phyloP scores from a whole-genome alignment of 1,140 invertebrate genomes.

The Nymphalis io region DNA sequence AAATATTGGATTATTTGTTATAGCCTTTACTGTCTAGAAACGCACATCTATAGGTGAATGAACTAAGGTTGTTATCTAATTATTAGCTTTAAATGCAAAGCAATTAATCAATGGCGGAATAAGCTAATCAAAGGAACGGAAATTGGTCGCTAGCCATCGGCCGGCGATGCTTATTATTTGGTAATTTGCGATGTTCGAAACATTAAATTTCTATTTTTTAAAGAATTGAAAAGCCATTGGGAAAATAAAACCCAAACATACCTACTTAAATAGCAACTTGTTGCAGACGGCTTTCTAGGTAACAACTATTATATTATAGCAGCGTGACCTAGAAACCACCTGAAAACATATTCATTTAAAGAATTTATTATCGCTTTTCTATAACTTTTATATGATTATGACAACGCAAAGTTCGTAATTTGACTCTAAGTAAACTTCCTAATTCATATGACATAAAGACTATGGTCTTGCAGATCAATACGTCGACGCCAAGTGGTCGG shows the following conservation, averaged over 20 bases:
- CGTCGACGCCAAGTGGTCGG: slow-evolving; percentile 64
- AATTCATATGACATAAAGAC: slow-evolving; percentile 53
- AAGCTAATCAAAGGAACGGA: slow-evolving; percentile 57
- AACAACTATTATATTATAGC: slow-evolving; percentile 23
- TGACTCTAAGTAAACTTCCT: slow-evolving; percentile 34
- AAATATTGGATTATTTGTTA: not conserved
- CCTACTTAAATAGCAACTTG: slow-evolving; percentile 35
- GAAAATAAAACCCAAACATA: slow-evolving; percentile 24
- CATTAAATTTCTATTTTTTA: slow-evolving; percentile 18
- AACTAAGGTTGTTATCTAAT: slow-evolving; percentile 36
- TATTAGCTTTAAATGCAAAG: slow-evolving; percentile 41
- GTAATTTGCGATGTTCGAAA: slow-evolving; percentile 22
- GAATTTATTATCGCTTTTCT: not conserved
- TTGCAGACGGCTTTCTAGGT: slow-evolving; percentile 37
- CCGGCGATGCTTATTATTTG: slow-evolving; percentile 24
- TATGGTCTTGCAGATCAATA: slow-evolving; percentile 65
- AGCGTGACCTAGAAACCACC: slow-evolving; percentile 33
- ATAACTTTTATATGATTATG: not conserved
- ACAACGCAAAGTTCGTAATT: not conserved
- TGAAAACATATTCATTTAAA: not conserved
- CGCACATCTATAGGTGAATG: slow-evolving; percentile 28
- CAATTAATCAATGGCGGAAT: slow-evolving; percentile 42
- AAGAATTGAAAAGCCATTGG: slow-evolving; percentile 17
- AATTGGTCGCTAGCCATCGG: slow-evolving; percentile 59
- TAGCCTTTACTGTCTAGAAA: not conserved